phyloP scores from a whole-genome alignment of 1,140 invertebrate genomes.

The Theocolax elegans region DNA sequence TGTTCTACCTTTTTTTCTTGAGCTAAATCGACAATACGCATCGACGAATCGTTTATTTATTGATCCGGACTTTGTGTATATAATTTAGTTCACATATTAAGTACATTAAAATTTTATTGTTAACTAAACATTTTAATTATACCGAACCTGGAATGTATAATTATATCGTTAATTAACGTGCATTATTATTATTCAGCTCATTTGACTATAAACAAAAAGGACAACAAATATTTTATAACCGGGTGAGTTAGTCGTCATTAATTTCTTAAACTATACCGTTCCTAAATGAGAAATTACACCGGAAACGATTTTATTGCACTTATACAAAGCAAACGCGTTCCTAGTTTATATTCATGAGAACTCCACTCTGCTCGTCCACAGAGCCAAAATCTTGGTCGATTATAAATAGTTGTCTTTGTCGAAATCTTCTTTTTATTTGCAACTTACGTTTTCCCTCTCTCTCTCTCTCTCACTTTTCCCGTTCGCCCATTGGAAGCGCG shows the following conservation, averaged over 20 bases:
- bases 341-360: constrained; percentile 34
- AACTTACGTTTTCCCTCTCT: constrained; percentile 44
- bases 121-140: too few species aligned
- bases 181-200: too few species aligned
- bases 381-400: constrained; percentile 45
- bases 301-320: constrained; percentile 38
- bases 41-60: too few species aligned
- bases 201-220: too few species aligned
- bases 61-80: too few species aligned
- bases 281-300: constrained; percentile 33
- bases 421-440: constrained; percentile 53
- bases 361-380: constrained; percentile 43
- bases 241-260: constrained; percentile 13
- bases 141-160: too few species aligned
- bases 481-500: background rate
- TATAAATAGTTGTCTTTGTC: constrained; percentile 67
- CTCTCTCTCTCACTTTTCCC: background rate
- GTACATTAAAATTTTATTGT: too few species aligned
- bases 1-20: too few species aligned
- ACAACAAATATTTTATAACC: too few species aligned
- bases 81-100: too few species aligned
- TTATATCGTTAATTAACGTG: too few species aligned
- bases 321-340: constrained; percentile 34
- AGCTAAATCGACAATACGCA: too few species aligned
- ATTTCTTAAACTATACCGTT: constrained; percentile 24